Evolutionary conservation across 2,113 vertebrate species (phyloP).

Genomic region (Euleptes europaea): DNA sequence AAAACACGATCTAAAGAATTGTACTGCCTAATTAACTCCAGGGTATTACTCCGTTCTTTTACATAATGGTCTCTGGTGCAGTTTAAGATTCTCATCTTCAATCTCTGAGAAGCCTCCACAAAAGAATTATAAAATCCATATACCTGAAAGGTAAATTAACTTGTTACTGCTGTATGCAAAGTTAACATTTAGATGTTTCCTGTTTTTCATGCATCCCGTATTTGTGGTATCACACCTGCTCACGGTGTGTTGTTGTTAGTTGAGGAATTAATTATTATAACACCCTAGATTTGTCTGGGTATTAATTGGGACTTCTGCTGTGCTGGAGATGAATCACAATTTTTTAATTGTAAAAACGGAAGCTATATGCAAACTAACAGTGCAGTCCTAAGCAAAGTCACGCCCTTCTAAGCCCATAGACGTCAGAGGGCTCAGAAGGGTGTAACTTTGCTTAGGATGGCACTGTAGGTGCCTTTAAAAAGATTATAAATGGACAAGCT

Average conservation of each 20-base stretch:
- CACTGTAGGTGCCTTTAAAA: too few species aligned
- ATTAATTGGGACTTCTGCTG: neutral
- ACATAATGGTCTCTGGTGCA: slow-evolving; percentile 10
- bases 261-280: neutral
- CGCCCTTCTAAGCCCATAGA: too few species aligned
- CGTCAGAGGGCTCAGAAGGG: too few species aligned
- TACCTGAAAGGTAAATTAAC: neutral
- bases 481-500: too few species aligned
- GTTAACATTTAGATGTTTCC: neutral
- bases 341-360: neutral
- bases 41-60: slow-evolving; percentile 15
- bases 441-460: too few species aligned
- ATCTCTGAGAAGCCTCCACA: neutral
- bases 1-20: slow-evolving; percentile 33
- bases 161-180: neutral
- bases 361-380: neutral
- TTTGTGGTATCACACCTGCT: neutral
- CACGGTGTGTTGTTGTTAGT: neutral
- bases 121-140: neutral
- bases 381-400: too few species aligned
- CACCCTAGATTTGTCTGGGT: neutral
- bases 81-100: neutral
- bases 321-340: neutral
- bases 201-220: neutral
- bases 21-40: slow-evolving; percentile 13